Conservation (phyloP, 1,140 invertebrate genomes). For the Leptopilina boulardi region DNA sequence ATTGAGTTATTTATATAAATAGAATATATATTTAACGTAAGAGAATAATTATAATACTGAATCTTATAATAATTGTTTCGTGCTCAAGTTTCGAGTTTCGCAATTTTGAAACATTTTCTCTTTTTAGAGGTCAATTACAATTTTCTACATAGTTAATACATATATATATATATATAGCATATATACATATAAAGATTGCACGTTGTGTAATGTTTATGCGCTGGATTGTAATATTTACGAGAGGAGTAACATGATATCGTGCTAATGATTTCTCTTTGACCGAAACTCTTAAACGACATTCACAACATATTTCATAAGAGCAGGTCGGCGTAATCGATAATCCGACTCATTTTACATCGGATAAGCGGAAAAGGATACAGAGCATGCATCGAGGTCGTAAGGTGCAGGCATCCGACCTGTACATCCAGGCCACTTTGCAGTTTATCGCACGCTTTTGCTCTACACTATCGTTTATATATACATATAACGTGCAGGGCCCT, state of each 20-base stretch:
- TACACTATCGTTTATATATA: neutral
- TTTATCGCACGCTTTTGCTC: constrained; percentile 25
- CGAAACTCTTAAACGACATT: constrained; percentile 20
- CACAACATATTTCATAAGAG: constrained; percentile 17
- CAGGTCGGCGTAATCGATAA: constrained; percentile 23
- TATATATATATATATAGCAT: neutral
- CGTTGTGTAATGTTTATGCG: constrained; percentile 9
- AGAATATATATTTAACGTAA: too few relatives aligned
- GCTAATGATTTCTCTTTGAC: constrained; percentile 20
- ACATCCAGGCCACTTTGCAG: constrained; percentile 31
- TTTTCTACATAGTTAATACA: too few relatives aligned
- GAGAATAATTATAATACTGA: too few relatives aligned
- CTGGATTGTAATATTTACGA: constrained; percentile 24
- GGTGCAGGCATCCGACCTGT: constrained; percentile 20
- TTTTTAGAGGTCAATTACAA: too few relatives aligned
- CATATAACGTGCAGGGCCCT: too few relatives aligned
- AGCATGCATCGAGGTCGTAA: constrained; percentile 23
- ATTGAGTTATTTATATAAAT: too few relatives aligned
- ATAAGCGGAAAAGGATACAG: constrained; percentile 28
- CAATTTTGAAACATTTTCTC: too few relatives aligned
- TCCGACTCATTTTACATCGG: constrained; percentile 14
- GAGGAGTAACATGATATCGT: constrained; percentile 5
- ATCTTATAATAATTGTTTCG: too few relatives aligned
- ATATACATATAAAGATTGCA: neutral
- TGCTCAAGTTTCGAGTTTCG: too few relatives aligned